A percentile compares a stretch with the other conserved stretches of the same genome.
phyloP scores from a whole-genome alignment of 2,888 invertebrate species.

The Cloeon dipterum region DNA sequence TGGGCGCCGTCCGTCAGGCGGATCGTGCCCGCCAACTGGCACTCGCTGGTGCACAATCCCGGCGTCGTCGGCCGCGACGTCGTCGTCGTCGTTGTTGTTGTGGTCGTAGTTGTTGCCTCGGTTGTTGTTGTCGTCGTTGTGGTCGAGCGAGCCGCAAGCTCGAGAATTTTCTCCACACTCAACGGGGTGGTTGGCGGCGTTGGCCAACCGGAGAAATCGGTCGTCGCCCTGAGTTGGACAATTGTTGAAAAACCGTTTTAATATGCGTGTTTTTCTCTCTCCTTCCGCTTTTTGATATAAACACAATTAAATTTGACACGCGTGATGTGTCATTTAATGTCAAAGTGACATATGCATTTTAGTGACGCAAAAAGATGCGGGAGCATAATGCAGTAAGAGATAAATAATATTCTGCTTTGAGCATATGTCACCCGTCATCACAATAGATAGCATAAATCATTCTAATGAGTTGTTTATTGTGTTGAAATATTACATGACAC shows the following conservation, averaged over 20 bases:
- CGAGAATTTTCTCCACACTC: constrained; percentile 57
- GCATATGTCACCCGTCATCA: too few relatives aligned
- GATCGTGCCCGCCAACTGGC: constrained; percentile 68
- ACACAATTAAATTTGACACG: too few relatives aligned
- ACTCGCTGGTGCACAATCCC: constrained; percentile 50
- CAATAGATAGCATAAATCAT: too few relatives aligned
- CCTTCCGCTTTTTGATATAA: too few relatives aligned
- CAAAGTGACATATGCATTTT: too few relatives aligned
- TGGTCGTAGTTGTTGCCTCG: constrained; percentile 33
- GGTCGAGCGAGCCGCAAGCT: constrained; percentile 26
- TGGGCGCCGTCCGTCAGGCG: constrained; percentile 56
- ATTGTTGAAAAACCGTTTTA: background rate
- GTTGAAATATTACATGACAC: too few relatives aligned
- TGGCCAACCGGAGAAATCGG: constrained; percentile 81
- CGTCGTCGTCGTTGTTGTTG: constrained; percentile 46
- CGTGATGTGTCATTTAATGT: too few relatives aligned
- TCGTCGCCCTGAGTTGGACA: constrained; percentile 45
- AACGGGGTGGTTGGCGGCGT: constrained; percentile 70
- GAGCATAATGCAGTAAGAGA: too few relatives aligned
- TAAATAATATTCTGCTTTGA: too few relatives aligned
- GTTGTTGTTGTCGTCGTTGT: constrained; percentile 35
- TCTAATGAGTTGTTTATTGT: too few relatives aligned
- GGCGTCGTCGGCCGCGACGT: constrained; percentile 49
- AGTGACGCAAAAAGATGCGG: too few relatives aligned
- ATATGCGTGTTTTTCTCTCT: too few relatives aligned